These are phyloP conservation scores for Mungos mungo DNA, from an alignment of 2,113 vertebrate genomes.

Conservation along the genomic window DNA sequence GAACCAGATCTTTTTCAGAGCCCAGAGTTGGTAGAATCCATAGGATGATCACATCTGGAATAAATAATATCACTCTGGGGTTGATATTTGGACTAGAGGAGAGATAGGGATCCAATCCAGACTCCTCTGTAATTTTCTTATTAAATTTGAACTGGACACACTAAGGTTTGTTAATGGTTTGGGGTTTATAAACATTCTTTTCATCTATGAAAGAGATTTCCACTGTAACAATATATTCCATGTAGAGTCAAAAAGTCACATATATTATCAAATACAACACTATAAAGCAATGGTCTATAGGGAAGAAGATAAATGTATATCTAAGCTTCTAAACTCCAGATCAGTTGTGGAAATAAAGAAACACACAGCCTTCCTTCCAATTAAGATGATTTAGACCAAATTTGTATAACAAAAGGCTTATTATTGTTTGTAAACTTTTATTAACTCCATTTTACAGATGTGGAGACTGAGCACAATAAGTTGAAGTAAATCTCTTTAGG, in stretches of 20 bases:
- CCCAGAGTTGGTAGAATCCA: neutral
- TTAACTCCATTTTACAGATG: neutral
- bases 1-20: neutral
- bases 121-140: neutral
- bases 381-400: neutral
- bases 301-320: neutral
- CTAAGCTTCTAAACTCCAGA: neutral
- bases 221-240: neutral
- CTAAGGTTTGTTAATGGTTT: neutral
- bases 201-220: neutral
- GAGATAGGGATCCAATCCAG: neutral
- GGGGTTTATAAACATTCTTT: neutral
- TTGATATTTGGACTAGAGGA: neutral
- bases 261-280: neutral
- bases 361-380: fast-evolving
- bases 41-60: neutral
- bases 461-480: neutral
- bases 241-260: neutral
- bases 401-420: neutral
- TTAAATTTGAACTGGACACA: neutral
- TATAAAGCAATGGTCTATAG: neutral
- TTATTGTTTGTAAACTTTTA: neutral
- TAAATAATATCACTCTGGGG: neutral
- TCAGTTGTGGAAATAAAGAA: neutral
- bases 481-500: neutral